Conservation (phyloP, 2,113 vertebrate species). For the Gallinago media region DNA sequence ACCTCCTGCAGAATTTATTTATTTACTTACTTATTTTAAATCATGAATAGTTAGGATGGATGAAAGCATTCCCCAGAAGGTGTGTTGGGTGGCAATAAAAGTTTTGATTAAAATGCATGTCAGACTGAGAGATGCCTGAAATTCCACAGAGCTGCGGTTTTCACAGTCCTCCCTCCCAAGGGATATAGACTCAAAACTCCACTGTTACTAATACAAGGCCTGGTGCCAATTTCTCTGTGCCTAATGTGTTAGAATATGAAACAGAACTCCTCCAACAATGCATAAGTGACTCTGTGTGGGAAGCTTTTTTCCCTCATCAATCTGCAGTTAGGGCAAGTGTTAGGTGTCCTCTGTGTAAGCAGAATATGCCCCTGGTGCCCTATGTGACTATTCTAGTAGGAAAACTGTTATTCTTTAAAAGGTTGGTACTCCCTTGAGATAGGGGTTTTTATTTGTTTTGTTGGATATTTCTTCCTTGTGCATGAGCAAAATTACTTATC, state of each 20-base stretch:
- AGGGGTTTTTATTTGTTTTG: neutral
- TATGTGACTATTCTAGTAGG: neutral
- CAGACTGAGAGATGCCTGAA: neutral
- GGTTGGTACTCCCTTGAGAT: rapidly evolving
- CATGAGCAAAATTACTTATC: neutral
- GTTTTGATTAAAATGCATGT: neutral
- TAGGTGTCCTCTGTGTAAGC: neutral
- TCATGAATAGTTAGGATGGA: neutral
- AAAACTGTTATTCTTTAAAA: neutral
- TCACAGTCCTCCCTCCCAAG: neutral
- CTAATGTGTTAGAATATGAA: neutral
- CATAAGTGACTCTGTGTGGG: neutral
- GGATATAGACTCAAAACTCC: neutral
- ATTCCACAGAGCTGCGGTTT: neutral
- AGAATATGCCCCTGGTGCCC: neutral
- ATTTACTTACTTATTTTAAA: too few species aligned
- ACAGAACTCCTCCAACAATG: neutral
- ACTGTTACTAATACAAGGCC: neutral
- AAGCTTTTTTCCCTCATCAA: rapidly evolving
- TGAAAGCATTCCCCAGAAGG: neutral
- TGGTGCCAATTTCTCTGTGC: neutral
- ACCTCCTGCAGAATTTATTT: neutral
- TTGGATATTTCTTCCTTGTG: neutral
- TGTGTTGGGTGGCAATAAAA: neutral
- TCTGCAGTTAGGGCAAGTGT: neutral